Base-by-base conservation (phyloP, 2,113 vertebrate species). In the Drymodes brunneopygia region DNA sequence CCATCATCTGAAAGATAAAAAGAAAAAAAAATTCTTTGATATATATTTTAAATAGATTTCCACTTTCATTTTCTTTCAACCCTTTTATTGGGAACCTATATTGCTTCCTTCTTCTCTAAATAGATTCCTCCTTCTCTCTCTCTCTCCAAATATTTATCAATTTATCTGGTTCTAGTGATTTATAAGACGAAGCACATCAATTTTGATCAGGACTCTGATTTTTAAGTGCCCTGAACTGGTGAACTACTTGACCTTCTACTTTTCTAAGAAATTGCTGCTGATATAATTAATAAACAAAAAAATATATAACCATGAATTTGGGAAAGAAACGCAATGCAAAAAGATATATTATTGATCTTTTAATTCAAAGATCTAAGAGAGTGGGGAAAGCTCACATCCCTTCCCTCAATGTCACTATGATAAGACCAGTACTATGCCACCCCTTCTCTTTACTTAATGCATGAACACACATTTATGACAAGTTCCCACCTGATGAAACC, bases 1-100 rank as follows among this genome's bases (percentile, higher is more conserved):
- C 99, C 99, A 99, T 99, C 95, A 99, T 99, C 99, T 99, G 97
- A 50, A 98, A 98, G 75, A 94, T 2, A 94, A 71, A 87, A 84
- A 15, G 2, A 66, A 73, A 61, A 84, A 81, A 54, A 29, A 58
- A n/a, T 14, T 47, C 1, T 79, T 50, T 58, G 5, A 24, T 42
- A 28, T 2, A 2, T 48, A 58, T 67, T 86, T 82, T 86, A 57
- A 79, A 60, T 12, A 44, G 35, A 48, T n/a, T 61, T 15, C 20
- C 54, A 61, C 22, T 69, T 61, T n/a, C 9, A 51, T 51, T 54
- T 78, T 72, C 47, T 58, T 91, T 66, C 64, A 82, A 6, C 3
- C 22, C 5, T 27, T 57, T 27, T n/a, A 57, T 15, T 40, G 23
- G 35, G 24, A 81, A 40, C 9, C 35, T 57, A 2, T 3, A 57